phyloP scores from a whole-genome alignment of 2,797 vertebrate genomes.

The Clarias pachynema region DNA sequence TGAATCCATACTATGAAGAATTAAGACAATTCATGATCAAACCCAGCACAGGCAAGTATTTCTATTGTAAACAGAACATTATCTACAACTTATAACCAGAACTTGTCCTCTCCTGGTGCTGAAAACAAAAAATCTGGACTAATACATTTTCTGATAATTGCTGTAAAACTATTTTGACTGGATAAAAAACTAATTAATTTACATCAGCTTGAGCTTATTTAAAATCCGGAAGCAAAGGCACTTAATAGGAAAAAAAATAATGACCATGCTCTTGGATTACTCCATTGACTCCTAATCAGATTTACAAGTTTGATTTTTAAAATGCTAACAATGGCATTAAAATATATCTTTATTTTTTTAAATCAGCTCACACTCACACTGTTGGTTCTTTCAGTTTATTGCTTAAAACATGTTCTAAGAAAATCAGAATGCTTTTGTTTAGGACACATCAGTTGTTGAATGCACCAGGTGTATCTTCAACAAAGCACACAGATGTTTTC shows the following conservation, averaged over 20 bases:
- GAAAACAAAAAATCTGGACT: background rate
- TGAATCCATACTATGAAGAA: too few relatives aligned
- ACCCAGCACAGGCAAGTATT: too few relatives aligned
- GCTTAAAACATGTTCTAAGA: background rate
- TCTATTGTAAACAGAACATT: too few relatives aligned
- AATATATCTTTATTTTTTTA: too few relatives aligned
- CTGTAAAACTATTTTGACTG: background rate
- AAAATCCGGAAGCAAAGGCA: background rate
- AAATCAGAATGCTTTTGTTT: background rate
- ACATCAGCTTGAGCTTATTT: background rate
- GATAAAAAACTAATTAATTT: background rate
- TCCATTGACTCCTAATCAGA: background rate
- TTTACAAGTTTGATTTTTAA: background rate
- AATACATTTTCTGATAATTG: background rate
- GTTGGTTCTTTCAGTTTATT: background rate
- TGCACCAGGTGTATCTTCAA: background rate
- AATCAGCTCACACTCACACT: background rate
- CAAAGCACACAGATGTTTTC: background rate
- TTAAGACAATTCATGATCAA: too few relatives aligned
- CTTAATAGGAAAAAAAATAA: background rate
- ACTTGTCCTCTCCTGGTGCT: background rate
- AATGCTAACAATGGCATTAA: background rate
- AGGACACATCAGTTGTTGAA: background rate
- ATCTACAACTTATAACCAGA: too few relatives aligned
- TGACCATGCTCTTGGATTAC: background rate